Evolutionary conservation across 2,113 vertebrate genomes (phyloP), one percentile per base, ranked within the genome.

Genomic region (human): DNA sequence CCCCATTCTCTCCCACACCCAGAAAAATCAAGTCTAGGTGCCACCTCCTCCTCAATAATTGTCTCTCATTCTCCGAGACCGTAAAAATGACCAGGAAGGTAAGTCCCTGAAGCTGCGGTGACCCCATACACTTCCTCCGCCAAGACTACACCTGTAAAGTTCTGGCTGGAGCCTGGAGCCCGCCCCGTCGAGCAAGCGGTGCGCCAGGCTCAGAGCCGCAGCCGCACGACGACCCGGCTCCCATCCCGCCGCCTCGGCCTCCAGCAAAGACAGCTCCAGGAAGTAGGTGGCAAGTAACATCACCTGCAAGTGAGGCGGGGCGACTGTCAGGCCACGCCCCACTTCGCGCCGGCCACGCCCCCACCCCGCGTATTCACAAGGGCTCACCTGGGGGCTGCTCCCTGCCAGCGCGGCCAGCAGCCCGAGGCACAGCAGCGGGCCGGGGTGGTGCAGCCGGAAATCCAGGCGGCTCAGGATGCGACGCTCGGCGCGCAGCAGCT

Each of bases 401-500:
- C 97, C 96, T 6, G 98, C 98, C 7, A 99, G 94, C 0, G 98
- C 98, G 0, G 98, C 98, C 0, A 99, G 98, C 18, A 99, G 98
- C 52, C 98, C 94, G 9, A 99, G 98, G 95, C 99, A 99, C 85
- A 99, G 98, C 82, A 99, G 92, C 0, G 99, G 99, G 1, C 99
- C 98, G 3, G 98, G 98, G 66, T 99, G 98, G 81, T 99, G 98
- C 73, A 99, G 97, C 48, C 99, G 97, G 91, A 99, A 99, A 85
- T 98, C 98, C 48, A 99, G 98, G 45, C 98, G 97, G 27, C 76
- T 97, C 82, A 99, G 98, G 90, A 99, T 98, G 89, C 98, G 99
- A 13, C 99, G 98, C 96, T 99, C 99, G 96, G 99, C 99, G 11
- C 98, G 98, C 64, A 99, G 98, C 75, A 99, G 98, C 94, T 99